A percentile compares a stretch with the other conserved stretches of the same genome.
phyloP scores from a whole-genome alignment of 2,113 vertebrate species.

The Esox niger region DNA sequence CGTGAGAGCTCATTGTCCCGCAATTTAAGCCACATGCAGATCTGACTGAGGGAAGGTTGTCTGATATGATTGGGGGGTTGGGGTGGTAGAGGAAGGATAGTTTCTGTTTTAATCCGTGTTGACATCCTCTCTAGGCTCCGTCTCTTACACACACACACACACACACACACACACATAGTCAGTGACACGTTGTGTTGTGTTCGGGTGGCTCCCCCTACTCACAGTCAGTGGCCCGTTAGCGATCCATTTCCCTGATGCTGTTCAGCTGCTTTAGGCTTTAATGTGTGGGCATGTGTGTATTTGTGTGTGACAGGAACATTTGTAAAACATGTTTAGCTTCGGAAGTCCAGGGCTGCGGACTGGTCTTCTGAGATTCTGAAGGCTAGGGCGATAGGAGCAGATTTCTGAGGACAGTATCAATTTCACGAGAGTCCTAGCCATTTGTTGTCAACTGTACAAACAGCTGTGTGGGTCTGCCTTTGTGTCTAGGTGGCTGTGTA shows the following conservation, averaged over 20 bases:
- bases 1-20: background rate
- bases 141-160: background rate
- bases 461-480: too few relatives aligned
- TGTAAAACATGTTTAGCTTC: constrained; percentile 4
- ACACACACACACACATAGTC: background rate
- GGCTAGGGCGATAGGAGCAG: too few relatives aligned
- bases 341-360: background rate
- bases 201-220: too few relatives aligned
- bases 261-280: too few relatives aligned
- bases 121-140: background rate
- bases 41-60: too few relatives aligned
- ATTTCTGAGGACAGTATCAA: constrained; percentile 23
- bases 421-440: constrained; percentile 29
- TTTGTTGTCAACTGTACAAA: too few relatives aligned
- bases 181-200: background rate
- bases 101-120: background rate
- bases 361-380: background rate
- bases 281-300: constrained; percentile 1
- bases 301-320: constrained; percentile 18
- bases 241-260: too few relatives aligned
- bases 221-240: too few relatives aligned
- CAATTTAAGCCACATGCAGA: too few relatives aligned
- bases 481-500: background rate
- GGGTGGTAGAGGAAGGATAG: background rate
- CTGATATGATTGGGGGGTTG: too few relatives aligned